phyloP scores from a whole-genome alignment of 1,140 invertebrate genomes.

The Drosophila grimshawi region DNA sequence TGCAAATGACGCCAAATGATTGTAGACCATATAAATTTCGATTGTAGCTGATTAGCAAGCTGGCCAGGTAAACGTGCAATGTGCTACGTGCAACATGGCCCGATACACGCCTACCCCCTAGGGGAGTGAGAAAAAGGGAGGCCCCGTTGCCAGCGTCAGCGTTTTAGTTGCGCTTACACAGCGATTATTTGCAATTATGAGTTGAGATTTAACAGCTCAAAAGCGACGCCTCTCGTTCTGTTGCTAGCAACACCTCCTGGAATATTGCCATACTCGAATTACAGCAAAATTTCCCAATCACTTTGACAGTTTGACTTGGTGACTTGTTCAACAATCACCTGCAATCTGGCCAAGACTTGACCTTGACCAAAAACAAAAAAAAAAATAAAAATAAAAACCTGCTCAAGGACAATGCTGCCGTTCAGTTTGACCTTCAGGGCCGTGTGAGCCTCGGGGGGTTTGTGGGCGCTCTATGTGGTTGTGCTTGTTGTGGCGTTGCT shows the following conservation, averaged over 20 bases:
- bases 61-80: slow-evolving; percentile 13
- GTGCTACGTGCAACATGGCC: slow-evolving; percentile 24
- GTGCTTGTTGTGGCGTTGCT: slow-evolving; percentile 70
- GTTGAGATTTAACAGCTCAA: slow-evolving; percentile 65
- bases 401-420: slow-evolving; percentile 59
- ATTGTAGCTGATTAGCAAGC: slow-evolving; percentile 71
- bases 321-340: slow-evolving; percentile 66
- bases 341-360: slow-evolving; percentile 46
- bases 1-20: slow-evolving; percentile 82
- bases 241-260: slow-evolving; percentile 1
- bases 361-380: slow-evolving; percentile 36
- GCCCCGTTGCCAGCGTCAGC: slow-evolving; percentile 43
- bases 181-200: slow-evolving; percentile 81
- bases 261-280: not conserved
- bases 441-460: slow-evolving; percentile 59
- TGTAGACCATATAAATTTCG: slow-evolving; percentile 80
- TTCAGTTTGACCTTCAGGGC: slow-evolving; percentile 34
- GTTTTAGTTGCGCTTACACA: slow-evolving; percentile 68
- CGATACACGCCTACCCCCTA: slow-evolving; percentile 39
- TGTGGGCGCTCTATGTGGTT: slow-evolving; percentile 55
- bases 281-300: slow-evolving; percentile 14
- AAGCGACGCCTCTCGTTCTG: slow-evolving; percentile 13
- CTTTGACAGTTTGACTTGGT: slow-evolving; percentile 58
- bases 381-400: not conserved
- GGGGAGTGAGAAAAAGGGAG: not conserved